A percentile compares a stretch with the other conserved stretches of the same genome.
phyloP scores from a whole-genome alignment of 2,888 invertebrate genomes.

The Mythimna impura region DNA sequence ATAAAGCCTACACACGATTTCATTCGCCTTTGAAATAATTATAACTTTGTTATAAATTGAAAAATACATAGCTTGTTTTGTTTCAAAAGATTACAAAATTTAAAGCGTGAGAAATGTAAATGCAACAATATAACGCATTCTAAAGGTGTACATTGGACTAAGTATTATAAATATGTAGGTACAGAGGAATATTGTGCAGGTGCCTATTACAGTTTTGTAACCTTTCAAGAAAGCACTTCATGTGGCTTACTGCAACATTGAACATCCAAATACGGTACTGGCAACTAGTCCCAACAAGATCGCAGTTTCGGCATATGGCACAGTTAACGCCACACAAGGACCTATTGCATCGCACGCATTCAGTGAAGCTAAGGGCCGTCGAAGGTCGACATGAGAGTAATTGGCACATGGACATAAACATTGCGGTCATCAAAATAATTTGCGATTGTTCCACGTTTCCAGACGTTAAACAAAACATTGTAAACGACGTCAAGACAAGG shows the following conservation, averaged over 20 bases:
- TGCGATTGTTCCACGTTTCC: slow-evolving; percentile 78
- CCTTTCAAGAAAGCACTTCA: slow-evolving; percentile 48
- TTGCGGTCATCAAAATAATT: slow-evolving; percentile 78
- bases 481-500: slow-evolving; percentile 75
- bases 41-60: slow-evolving; percentile 34
- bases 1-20: slow-evolving; percentile 6
- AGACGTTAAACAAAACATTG: slow-evolving; percentile 79
- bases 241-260: slow-evolving; percentile 64
- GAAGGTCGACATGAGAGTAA: slow-evolving; percentile 77
- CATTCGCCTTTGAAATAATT: slow-evolving; percentile 24
- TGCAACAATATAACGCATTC: slow-evolving; percentile 11
- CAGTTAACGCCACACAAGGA: slow-evolving; percentile 68
- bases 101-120: slow-evolving; percentile 30
- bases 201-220: slow-evolving; percentile 6
- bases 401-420: slow-evolving; percentile 80
- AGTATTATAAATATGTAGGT: neutral
- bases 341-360: slow-evolving; percentile 65
- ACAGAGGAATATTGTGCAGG: neutral
- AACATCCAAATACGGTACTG: slow-evolving; percentile 58
- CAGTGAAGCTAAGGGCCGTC: slow-evolving; percentile 66
- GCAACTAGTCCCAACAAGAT: slow-evolving; percentile 43
- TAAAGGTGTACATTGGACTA: neutral
- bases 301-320: slow-evolving; percentile 66
- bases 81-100: slow-evolving; percentile 20
- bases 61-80: slow-evolving; percentile 27